Conservation (phyloP, 2,797 vertebrate genomes). For the Lithobates pipiens region DNA sequence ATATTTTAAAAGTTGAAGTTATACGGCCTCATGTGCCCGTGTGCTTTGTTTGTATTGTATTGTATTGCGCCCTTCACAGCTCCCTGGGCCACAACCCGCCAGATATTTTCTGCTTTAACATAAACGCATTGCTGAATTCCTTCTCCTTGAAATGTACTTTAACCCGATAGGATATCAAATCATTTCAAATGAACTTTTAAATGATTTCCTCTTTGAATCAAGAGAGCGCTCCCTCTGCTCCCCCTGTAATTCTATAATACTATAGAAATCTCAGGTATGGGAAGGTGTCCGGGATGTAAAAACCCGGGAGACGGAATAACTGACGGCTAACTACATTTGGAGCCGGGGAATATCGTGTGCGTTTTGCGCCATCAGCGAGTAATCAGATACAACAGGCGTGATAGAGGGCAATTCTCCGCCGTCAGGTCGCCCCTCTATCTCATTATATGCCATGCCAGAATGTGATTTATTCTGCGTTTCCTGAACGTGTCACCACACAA, state of each 20-base stretch:
- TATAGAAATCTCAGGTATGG: constrained; percentile 29
- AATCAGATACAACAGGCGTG: constrained; percentile 47
- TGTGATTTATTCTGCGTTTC: background rate
- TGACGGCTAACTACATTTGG: constrained; percentile 46
- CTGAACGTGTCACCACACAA: background rate
- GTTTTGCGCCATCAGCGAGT: constrained; percentile 34
- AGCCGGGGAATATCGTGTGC: constrained; percentile 1
- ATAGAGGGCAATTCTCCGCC: constrained; percentile 46
- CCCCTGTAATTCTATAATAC: constrained; percentile 29
- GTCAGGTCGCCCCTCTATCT: constrained; percentile 28
- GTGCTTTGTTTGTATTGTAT: too few species aligned
- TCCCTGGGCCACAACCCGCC: too few species aligned
- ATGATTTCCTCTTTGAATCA: constrained; percentile 2
- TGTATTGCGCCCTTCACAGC: too few species aligned
- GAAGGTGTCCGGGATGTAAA: constrained; percentile 10
- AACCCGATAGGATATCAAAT: background rate
- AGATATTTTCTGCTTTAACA: too few species aligned
- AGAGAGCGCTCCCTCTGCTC: background rate
- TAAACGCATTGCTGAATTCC: background rate
- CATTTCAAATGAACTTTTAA: constrained; percentile 20
- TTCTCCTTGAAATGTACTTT: constrained; percentile 22
- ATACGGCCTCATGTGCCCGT: too few species aligned
- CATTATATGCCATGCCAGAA: constrained; percentile 32
- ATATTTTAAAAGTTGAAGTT: too few species aligned
- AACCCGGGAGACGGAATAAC: constrained; percentile 41